Conservation (phyloP, 30 jellyfish, hydroid and myxozoan species). For the Mastigias papua region DNA sequence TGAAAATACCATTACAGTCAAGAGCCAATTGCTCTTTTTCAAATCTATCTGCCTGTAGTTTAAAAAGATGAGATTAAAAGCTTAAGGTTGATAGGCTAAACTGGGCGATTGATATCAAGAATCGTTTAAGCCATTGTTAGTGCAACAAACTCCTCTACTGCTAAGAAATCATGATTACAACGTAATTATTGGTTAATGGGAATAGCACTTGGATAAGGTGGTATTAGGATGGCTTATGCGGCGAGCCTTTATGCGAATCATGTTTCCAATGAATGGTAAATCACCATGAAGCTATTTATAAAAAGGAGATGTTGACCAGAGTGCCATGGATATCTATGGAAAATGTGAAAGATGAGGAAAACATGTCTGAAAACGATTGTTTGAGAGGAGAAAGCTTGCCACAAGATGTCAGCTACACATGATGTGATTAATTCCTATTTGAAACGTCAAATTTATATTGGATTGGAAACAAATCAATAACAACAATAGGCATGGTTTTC, state of each 20-base stretch:
- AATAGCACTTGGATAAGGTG: constrained; percentile 58
- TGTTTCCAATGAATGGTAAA: constrained; percentile 52
- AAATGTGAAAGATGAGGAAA: constrained; percentile 59
- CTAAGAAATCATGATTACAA: constrained; percentile 45
- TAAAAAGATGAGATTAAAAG: constrained; percentile 39
- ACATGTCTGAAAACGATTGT: constrained; percentile 35
- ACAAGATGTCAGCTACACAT: constrained; percentile 44
- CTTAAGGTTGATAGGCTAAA: constrained; percentile 40
- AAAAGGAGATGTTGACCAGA: constrained; percentile 52
- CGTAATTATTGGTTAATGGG: constrained; percentile 61
- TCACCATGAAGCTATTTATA: constrained; percentile 38
- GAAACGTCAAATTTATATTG: constrained; percentile 39
- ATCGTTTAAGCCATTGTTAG: constrained; percentile 31
- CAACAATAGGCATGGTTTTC: constrained; percentile 31
- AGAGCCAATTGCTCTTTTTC: constrained; percentile 52
- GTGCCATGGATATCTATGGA: constrained; percentile 45
- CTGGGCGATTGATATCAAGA: constrained; percentile 28
- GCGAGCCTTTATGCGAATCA: constrained; percentile 5
- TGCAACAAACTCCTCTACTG: constrained; percentile 38
- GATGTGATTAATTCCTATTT: constrained; percentile 54
- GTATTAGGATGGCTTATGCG: constrained; percentile 36
- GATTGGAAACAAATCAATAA: constrained; percentile 34
- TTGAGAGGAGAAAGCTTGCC: constrained; percentile 23
- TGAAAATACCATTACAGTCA: constrained; percentile 50
- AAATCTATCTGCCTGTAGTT: constrained; percentile 53